phyloP scores from a whole-genome alignment of 1,140 invertebrate species.

The Drosophila subpulchrella region DNA sequence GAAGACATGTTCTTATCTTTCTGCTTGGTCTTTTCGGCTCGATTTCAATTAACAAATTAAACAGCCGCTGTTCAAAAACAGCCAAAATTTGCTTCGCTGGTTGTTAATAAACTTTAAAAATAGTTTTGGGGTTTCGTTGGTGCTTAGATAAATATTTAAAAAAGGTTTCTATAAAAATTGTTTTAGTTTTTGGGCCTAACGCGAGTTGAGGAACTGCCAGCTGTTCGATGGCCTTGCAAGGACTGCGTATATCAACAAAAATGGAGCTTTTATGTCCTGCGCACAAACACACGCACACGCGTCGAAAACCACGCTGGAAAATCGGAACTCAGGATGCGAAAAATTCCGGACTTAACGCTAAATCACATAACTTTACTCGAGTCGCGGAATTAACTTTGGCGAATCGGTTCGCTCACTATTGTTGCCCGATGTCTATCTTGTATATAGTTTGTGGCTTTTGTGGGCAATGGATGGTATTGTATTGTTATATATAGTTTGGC shows the following conservation, averaged over 20 bases:
- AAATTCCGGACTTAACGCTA: background rate
- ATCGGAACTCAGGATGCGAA: conserved; percentile 17
- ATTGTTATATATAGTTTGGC: conserved; percentile 43
- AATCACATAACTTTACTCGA: conserved; percentile 69
- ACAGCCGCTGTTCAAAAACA: background rate
- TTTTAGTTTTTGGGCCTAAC: conserved; percentile 14
- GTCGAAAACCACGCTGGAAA: conserved; percentile 41
- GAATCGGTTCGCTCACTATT: conserved; percentile 1
- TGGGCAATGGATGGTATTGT: conserved; percentile 5
- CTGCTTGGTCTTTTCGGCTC: conserved; percentile 13
- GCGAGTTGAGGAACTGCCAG: conserved; percentile 48
- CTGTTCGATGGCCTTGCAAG: conserved; percentile 64
- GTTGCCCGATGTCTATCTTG: conserved; percentile 8
- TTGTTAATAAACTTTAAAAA: conserved; percentile 7
- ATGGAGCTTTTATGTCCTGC: conserved; percentile 63
- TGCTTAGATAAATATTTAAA: conserved; percentile 24
- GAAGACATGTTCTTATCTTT: conserved; percentile 69
- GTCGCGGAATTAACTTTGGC: background rate
- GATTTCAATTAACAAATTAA: conserved; percentile 24
- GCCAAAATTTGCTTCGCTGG: conserved; percentile 6
- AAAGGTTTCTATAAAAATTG: conserved; percentile 40
- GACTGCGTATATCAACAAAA: conserved; percentile 50
- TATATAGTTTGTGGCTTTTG: conserved; percentile 27
- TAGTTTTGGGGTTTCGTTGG: conserved; percentile 6
- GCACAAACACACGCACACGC: conserved; percentile 50